A percentile compares a stretch with the other conserved stretches of the same genome.
Evolutionary conservation across 92 coral and sea anemone genomes (phyloP).

Genomic region (Blastomussa wellsi): DNA sequence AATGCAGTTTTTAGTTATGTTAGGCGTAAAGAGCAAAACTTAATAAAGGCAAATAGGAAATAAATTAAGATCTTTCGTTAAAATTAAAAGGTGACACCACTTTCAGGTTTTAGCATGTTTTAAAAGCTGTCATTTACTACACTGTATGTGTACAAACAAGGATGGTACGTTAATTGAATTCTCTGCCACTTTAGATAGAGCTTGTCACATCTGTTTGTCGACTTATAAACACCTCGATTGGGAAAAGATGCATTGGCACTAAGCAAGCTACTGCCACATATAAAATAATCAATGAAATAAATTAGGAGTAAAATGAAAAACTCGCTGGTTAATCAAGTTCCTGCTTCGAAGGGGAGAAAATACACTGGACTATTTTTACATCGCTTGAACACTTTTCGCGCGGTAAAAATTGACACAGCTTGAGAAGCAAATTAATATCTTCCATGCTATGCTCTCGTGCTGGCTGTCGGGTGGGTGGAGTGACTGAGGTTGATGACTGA

Average conservation of each 20-base stretch:
- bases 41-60: neutral
- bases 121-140: slow-evolving; percentile 15
- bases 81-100: neutral
- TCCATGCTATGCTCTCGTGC: neutral
- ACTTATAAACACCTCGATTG: neutral
- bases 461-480: neutral
- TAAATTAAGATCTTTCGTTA: neutral
- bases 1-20: neutral
- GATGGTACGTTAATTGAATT: slow-evolving; percentile 16
- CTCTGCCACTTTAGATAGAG: neutral
- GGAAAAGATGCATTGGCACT: neutral
- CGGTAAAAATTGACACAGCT: neutral
- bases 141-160: neutral
- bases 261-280: no score
- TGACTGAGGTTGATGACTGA: neutral
- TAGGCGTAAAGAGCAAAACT: neutral
- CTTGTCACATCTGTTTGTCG: slow-evolving; percentile 19
- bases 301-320: neutral
- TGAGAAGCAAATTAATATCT: neutral
- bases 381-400: neutral
- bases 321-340: neutral
- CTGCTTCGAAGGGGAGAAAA: neutral
- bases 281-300: neutral
- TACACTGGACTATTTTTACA: neutral
- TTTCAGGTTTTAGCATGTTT: slow-evolving; percentile 33